These are phyloP conservation scores for Numenius arquata DNA, from an alignment of 2,113 vertebrate species.

Conservation along the genomic window DNA sequence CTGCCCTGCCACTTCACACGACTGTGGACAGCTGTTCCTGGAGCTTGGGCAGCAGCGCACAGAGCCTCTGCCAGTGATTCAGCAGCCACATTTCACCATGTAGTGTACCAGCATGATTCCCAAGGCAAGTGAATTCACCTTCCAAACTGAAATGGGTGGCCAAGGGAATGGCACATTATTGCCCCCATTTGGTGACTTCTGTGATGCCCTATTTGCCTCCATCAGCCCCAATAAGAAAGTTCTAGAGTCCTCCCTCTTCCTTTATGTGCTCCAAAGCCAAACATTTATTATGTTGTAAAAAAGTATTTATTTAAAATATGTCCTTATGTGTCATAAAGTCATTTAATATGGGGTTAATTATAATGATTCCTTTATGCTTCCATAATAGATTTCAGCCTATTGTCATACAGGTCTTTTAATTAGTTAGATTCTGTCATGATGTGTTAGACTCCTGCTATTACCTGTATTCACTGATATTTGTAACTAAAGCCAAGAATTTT, in stretches of 20 bases:
- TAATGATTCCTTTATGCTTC: neutral
- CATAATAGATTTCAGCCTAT: neutral
- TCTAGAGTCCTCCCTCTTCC: neutral
- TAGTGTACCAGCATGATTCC: neutral
- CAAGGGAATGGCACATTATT: neutral
- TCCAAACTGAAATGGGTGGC: neutral
- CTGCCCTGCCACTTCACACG: neutral
- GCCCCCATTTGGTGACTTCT: neutral
- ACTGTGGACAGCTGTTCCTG: fast-evolving
- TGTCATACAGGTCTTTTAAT: neutral
- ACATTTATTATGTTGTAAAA: neutral
- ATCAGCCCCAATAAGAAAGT: neutral
- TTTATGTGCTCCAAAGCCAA: neutral
- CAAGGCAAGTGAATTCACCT: neutral
- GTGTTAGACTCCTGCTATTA: neutral
- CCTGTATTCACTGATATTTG: neutral
- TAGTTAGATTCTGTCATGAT: neutral
- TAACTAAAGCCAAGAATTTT: neutral
- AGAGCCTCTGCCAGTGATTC: neutral
- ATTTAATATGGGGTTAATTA: neutral
- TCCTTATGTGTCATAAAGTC: neutral
- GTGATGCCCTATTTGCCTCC: neutral
- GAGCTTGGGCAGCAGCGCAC: neutral
- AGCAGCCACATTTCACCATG: neutral
- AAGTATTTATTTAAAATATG: neutral